Conservation (phyloP, 23 tunicate species). For the Ascidia mentula region DNA sequence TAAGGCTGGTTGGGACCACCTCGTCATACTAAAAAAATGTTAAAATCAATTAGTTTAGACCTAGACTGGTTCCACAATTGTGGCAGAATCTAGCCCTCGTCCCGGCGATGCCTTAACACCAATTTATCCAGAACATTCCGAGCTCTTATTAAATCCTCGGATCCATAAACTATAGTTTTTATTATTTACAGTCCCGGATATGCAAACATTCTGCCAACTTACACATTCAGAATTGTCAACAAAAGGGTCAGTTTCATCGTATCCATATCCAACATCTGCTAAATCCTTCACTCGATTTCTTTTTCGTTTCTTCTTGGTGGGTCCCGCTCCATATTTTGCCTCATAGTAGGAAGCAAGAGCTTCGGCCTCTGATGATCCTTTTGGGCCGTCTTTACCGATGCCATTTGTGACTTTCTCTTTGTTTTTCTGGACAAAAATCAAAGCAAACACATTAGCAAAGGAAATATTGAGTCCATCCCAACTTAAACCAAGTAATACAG, state of each 20-base stretch:
- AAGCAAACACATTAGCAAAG: no score
- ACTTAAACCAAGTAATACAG: no score
- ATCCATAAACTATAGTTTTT: no score
- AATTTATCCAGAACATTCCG: no score
- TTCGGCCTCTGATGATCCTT: constrained; percentile 49
- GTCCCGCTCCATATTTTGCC: constrained; percentile 45
- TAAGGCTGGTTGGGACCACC: constrained; percentile 72
- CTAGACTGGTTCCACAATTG: no score
- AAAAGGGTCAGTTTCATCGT: constrained; percentile 96
- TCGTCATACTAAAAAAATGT: constrained; percentile 77
- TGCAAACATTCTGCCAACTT: constrained; percentile 28
- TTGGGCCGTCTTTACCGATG: constrained; percentile 22
- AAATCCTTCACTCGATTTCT: constrained; percentile 53
- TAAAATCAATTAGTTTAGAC: no score
- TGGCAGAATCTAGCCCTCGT: no score
- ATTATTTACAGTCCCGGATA: neutral
- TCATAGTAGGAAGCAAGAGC: constrained; percentile 71
- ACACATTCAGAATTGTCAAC: constrained; percentile 94
- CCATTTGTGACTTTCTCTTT: constrained; percentile 26
- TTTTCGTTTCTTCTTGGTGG: constrained; percentile 20
- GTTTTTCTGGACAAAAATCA: no score
- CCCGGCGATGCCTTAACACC: no score
- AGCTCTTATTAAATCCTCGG: no score
- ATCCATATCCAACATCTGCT: constrained; percentile 85
- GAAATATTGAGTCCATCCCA: no score